Base-by-base conservation (phyloP, 2,113 vertebrate genomes). In the Puma concolor region DNA sequence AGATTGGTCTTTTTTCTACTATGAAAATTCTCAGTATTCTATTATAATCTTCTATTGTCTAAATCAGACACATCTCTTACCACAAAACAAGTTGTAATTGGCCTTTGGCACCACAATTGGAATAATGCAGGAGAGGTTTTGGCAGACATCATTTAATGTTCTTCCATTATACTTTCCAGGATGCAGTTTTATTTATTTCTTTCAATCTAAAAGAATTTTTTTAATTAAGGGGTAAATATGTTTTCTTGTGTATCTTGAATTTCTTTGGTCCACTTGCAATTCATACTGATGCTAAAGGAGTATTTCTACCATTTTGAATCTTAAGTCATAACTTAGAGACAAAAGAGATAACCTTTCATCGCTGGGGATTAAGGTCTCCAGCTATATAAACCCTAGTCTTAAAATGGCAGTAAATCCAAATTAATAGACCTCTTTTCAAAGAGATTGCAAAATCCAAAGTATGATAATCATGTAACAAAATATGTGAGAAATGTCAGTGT, bases 11-110 rank as follows among this genome's bases (percentile, higher is more conserved):
- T 93, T 85, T 88, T 91, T 77, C 86, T 17, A 92, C 74, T 90
- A 57, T 82, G 87, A 95, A 96, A 96, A 95, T 88, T 91, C 88
- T 95, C 77, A 88, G 57, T 93, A 66, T 91, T 95, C 74, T 74
- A 82, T 86, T 95, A 97, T 95, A 97, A 94, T 97, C 88, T 97
- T 54, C 94, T 95, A 95, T 96, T 98, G 94, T 97, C 85, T 97
- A 91, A 97, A 85, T 95, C 52, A 96, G 74, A 93, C 77, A 79
- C 50, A 95, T 97, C 74, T 96, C 69, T 95, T 96, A 88, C 94
- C 92, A 95, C 94, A 88, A 88, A 98, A 93, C 94, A 94, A 94
- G 97, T 97, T 98, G 81, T 88, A 97, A 96, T 97, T 96, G 90
- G 97, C 92, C 95, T 96, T 97, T 98, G 96, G 97, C 95, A 97